Conservation (phyloP, 2,888 invertebrate species). For the Malthinus seriepunctatus region DNA sequence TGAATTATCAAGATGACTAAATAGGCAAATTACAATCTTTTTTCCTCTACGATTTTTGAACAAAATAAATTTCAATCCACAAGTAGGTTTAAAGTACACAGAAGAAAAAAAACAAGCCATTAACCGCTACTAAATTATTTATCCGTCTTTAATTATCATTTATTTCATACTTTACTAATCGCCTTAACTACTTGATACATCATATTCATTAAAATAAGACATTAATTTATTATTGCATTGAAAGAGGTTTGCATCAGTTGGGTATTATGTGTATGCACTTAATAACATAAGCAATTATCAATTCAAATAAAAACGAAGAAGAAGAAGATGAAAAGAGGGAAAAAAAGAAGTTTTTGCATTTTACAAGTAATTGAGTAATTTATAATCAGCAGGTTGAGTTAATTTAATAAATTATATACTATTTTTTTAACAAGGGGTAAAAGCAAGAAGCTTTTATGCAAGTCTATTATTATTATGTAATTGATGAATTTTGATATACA, state of each 20-base stretch:
- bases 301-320: too few relatives aligned
- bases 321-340: not conserved
- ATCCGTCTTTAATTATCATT: too few relatives aligned
- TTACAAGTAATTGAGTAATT: slow-evolving; percentile 5
- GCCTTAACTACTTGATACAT: not conserved
- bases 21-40: too few relatives aligned
- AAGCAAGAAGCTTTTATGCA: too few relatives aligned
- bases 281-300: slow-evolving; percentile 4
- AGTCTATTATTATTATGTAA: not conserved
- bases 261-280: not conserved
- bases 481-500: slow-evolving; percentile 5
- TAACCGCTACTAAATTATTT: too few relatives aligned
- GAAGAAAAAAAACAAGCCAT: too few relatives aligned
- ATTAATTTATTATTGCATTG: slow-evolving; percentile 5
- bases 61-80: too few relatives aligned
- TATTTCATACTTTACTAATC: too few relatives aligned
- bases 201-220: not conserved
- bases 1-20: too few relatives aligned
- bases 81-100: too few relatives aligned
- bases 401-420: not conserved
- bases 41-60: too few relatives aligned
- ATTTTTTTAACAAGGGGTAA: not conserved
- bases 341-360: slow-evolving; percentile 1
- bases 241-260: not conserved
- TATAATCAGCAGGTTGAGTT: slow-evolving; percentile 2